Base-by-base conservation (phyloP, 2,113 vertebrate species). In the Mormyrus lacerda region DNA sequence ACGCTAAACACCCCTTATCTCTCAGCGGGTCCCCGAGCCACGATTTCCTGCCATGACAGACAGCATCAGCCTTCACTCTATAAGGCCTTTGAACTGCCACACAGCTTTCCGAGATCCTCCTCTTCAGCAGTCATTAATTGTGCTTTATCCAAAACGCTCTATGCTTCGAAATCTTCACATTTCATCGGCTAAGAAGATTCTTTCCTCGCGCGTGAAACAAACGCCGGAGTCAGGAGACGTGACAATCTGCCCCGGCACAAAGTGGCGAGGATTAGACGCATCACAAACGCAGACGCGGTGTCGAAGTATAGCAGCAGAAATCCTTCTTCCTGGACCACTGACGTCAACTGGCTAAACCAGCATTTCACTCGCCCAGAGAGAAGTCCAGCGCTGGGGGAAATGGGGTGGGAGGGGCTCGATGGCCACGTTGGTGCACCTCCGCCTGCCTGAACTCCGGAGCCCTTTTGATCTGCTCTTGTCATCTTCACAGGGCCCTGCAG, bases 401-500 rank as follows among this genome's bases (percentile, higher is more conserved):
- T 39, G 27, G 6, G 11, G 85, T 6, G 27, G n/a, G n/a, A n/a
- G 24, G 84, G 24, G 11, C 13, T 45, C 11, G 11, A 48, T 11
- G 47, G 24, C 45, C 84, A 21, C 11, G 8, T 51, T 19, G 21
- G 84, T 31, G 85, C 50, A 39, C 73, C 73, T 79, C 73, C 17
- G 2, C 35, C 73, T 79, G 15, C 73, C 35, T 39, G 31, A 15
- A 79, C 35, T 42, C 13, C 35, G 7, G 35, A 42, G 35, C 73
- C 51, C 79, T 39, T 44, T 10, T 89, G 50, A 89, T 42, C 50
- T 47, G 4, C 35, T 42, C 51, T 58, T 89, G 88, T 89, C 76
- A 55, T 91, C 7, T 35, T 17, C 84, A 82, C 89, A 69, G 53
- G 48, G 85, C 90, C 42, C 89, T 65, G 69, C 88, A 35, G 53